Percentiles rank a stretch among this genome's conserved stretches.
Conservation (phyloP, 2,888 invertebrate genomes). For the Fissipunctia ypsillon region DNA sequence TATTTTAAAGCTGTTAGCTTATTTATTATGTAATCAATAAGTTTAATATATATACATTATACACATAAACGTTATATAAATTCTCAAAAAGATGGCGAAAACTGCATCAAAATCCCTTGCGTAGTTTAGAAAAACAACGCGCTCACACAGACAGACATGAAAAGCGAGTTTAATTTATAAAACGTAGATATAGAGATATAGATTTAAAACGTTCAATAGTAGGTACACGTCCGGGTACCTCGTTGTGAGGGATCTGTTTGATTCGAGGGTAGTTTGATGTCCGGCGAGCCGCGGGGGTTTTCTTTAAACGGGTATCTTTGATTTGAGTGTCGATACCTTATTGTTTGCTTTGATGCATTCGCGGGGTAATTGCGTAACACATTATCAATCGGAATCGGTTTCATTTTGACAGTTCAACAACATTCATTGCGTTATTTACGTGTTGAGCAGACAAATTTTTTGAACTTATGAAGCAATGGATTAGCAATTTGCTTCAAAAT, state of each 20-base stretch:
- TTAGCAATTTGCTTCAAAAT: too few relatives aligned
- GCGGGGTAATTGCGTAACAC: too few relatives aligned
- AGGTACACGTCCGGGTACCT: background rate
- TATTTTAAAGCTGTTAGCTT: too few relatives aligned
- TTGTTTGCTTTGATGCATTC: background rate
- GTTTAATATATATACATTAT: background rate
- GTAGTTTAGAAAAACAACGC: background rate
- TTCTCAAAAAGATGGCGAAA: background rate
- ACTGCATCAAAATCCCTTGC: background rate
- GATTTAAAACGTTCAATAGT: background rate
- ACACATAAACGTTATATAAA: background rate
- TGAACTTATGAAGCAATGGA: too few relatives aligned
- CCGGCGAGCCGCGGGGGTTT: conserved; percentile 6
- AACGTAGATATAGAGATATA: background rate
- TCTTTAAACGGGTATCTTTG: conserved; percentile 31
- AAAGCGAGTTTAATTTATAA: background rate
- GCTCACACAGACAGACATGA: background rate
- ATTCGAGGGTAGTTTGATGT: conserved; percentile 32
- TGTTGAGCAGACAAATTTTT: too few relatives aligned
- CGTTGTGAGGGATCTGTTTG: conserved; percentile 13
- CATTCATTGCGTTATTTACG: too few relatives aligned
- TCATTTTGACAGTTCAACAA: too few relatives aligned
- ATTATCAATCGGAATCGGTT: too few relatives aligned
- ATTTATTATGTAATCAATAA: too few relatives aligned
- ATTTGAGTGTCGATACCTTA: conserved; percentile 3